Percentiles rank a stretch among this genome's conserved stretches.
Evolutionary conservation across 2,797 vertebrate genomes (phyloP).

Genomic region (Amniataba percoides): DNA sequence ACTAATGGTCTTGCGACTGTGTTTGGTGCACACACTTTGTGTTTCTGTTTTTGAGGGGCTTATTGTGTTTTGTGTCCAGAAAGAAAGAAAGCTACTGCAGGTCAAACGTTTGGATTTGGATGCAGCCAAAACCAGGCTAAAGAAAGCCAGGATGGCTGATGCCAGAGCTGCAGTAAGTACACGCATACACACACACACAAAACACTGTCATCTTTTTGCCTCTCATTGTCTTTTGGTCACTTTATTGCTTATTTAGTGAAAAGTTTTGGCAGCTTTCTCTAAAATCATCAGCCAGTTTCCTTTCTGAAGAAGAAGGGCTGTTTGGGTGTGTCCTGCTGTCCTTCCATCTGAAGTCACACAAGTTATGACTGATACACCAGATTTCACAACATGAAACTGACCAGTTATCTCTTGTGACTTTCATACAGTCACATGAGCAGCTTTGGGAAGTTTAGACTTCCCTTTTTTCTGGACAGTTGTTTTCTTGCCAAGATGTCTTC

Average conservation of each 20-base stretch:
- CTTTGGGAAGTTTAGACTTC: slow-evolving; percentile 59
- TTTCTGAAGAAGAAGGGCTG: neutral
- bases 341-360: slow-evolving; percentile 34
- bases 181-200: slow-evolving; percentile 8
- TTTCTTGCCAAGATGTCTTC: neutral
- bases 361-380: slow-evolving; percentile 21
- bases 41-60: neutral
- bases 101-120: slow-evolving; percentile 98
- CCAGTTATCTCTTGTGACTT: slow-evolving; percentile 48
- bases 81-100: slow-evolving; percentile 96
- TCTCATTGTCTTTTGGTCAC: neutral
- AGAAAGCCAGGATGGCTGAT: slow-evolving; percentile 95
- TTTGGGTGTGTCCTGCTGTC: slow-evolving; percentile 7
- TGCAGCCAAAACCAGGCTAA: slow-evolving; percentile 96
- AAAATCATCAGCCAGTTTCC: slow-evolving; percentile 21
- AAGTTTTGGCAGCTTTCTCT: neutral
- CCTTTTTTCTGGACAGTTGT: slow-evolving; percentile 39
- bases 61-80: slow-evolving; percentile 83
- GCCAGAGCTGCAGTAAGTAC: slow-evolving; percentile 92
- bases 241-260: neutral
- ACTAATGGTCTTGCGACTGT: neutral
- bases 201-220: neutral
- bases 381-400: slow-evolving; percentile 59
- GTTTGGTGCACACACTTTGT: neutral
- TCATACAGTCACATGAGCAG: slow-evolving; percentile 61